These are phyloP conservation scores for Melanotaenia duboulayi DNA, from an alignment of 2,113 vertebrate species.

Conservation along the genomic window DNA sequence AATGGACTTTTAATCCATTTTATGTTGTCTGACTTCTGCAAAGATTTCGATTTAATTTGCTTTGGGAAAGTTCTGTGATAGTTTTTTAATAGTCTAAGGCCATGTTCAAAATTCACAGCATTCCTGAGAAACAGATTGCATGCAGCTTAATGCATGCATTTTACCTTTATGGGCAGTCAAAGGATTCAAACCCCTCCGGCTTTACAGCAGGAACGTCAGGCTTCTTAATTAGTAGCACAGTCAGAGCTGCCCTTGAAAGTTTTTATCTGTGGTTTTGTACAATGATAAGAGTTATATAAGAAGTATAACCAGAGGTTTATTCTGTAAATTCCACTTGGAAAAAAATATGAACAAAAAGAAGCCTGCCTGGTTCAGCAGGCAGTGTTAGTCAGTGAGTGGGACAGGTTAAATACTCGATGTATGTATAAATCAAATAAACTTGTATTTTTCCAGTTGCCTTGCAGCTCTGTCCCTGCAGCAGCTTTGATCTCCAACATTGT, in stretches of 20 bases:
- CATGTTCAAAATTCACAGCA: background rate
- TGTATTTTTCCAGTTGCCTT: background rate
- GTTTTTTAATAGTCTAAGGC: background rate
- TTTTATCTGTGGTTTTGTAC: background rate
- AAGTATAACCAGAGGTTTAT: background rate
- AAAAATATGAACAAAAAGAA: background rate
- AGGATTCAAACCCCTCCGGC: constrained; percentile 19
- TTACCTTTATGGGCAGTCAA: background rate
- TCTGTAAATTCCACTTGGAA: background rate
- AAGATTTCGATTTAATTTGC: constrained; percentile 8
- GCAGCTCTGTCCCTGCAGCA: constrained; percentile 24
- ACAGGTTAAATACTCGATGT: constrained; percentile 14
- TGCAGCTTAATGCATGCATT: background rate
- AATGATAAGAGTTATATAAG: constrained; percentile 4
- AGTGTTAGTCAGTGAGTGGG: background rate
- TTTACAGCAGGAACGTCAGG: background rate
- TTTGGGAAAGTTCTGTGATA: background rate
- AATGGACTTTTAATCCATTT: background rate
- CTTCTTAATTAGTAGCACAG: background rate
- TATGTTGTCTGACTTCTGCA: background rate
- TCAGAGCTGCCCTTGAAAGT: constrained; percentile 22
- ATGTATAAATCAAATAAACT: constrained; percentile 13
- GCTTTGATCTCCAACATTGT: constrained; percentile 20
- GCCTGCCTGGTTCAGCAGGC: background rate
- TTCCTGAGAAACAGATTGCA: constrained; percentile 6